phyloP scores from a whole-genome alignment of 2,797 vertebrate species.

The Mionectes olivaceus region DNA sequence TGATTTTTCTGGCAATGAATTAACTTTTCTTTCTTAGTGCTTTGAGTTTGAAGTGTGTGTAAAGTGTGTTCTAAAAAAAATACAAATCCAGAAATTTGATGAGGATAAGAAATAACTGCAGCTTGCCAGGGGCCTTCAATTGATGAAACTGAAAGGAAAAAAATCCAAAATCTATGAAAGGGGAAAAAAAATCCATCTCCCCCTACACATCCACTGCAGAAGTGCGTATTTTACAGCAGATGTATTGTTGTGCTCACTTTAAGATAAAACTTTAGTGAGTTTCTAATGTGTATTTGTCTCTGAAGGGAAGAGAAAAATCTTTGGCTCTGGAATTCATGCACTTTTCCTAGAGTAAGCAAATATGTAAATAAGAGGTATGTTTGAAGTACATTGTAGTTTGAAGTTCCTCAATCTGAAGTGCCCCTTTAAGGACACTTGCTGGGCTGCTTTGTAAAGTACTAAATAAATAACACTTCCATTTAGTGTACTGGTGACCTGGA shows the following conservation, averaged over 20 bases:
- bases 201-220: neutral
- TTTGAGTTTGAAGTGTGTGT: neutral
- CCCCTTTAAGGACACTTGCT: conserved; percentile 31
- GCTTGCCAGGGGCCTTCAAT: neutral
- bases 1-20: neutral
- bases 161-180: neutral
- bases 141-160: neutral
- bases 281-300: neutral
- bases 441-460: conserved; percentile 28
- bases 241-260: neutral
- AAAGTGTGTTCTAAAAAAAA: neutral
- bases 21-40: neutral
- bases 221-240: neutral
- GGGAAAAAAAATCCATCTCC: neutral
- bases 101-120: neutral
- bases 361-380: neutral
- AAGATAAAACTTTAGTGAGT: neutral
- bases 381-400: neutral
- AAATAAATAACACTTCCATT: conserved; percentile 55
- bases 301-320: neutral
- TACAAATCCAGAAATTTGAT: neutral
- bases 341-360: neutral
- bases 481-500: conserved; percentile 45
- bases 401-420: neutral
- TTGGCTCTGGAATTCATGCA: neutral